Evolutionary conservation across 2,113 vertebrate genomes (phyloP).

Genomic region (Heloderma charlesbogerti): DNA sequence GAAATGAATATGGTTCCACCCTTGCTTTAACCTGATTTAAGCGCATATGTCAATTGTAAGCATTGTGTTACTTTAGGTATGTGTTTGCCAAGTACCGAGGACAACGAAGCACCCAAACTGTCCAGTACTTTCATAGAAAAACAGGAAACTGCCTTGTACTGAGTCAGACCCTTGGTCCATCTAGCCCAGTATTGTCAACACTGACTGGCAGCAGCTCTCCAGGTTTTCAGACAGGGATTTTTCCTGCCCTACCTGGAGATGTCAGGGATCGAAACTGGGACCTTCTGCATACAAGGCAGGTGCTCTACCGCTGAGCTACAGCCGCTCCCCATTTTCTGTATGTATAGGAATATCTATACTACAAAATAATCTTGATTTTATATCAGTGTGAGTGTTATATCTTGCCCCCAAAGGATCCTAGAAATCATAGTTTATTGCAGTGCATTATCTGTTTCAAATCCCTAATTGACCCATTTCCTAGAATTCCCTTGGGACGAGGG

Average conservation of each 20-base stretch:
- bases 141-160: too few relatives aligned
- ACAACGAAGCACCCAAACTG: neutral
- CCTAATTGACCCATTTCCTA: neutral
- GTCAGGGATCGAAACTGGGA: neutral
- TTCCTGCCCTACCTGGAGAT: neutral
- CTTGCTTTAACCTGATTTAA: neutral
- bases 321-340: too few relatives aligned
- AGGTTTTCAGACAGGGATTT: too few relatives aligned
- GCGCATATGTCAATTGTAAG: neutral
- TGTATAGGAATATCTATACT: neutral
- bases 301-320: neutral
- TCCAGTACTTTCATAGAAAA: neutral
- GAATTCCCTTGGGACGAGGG: neutral
- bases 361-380: neutral
- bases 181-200: too few relatives aligned
- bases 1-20: neutral
- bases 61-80: neutral
- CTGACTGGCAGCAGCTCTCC: too few relatives aligned
- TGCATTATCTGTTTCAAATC: neutral
- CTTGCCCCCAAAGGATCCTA: too few relatives aligned
- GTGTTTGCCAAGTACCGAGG: neutral
- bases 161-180: too few relatives aligned
- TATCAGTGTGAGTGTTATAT: neutral
- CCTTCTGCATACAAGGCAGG: neutral
- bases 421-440: neutral